phyloP scores from a whole-genome alignment of 1,140 invertebrate species.

The Drosophila chauvacae region DNA sequence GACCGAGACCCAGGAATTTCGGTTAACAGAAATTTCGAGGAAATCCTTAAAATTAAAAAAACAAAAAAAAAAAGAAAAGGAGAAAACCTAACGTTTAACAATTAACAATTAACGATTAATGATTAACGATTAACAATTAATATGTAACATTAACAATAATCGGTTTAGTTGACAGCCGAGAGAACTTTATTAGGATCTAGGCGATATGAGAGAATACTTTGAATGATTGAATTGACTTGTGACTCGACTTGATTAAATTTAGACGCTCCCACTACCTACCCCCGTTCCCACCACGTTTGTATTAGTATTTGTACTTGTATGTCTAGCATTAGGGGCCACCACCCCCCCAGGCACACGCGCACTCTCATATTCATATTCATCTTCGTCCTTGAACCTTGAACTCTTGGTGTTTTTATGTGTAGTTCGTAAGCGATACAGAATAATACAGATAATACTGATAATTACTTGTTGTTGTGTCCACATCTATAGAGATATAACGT shows the following conservation, averaged over 20 bases:
- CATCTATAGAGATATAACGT: constrained; percentile 39
- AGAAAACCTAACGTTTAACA: constrained; percentile 5
- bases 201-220: constrained; percentile 48
- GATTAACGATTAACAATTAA: constrained; percentile 41
- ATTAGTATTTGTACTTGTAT: constrained; percentile 36
- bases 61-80: not conserved
- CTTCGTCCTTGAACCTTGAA: constrained; percentile 27
- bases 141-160: constrained; percentile 53
- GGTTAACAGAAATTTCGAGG: constrained; percentile 33
- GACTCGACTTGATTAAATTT: constrained; percentile 50
- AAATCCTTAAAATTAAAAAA: constrained; percentile 22
- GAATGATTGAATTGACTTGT: constrained; percentile 38
- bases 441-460: constrained; percentile 20
- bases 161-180: constrained; percentile 42
- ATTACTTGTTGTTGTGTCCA: constrained; percentile 77
- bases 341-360: constrained; percentile 15
- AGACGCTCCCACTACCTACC: constrained; percentile 24
- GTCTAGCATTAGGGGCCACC: constrained; percentile 45
- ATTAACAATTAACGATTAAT: constrained; percentile 19
- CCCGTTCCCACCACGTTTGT: constrained; percentile 26
- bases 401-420: constrained; percentile 52
- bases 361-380: constrained; percentile 28
- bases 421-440: constrained; percentile 30
- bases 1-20: constrained; percentile 24
- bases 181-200: constrained; percentile 44